Conservation (phyloP, 2,888 invertebrate species). For the Caenorhabditis sp. region DNA sequence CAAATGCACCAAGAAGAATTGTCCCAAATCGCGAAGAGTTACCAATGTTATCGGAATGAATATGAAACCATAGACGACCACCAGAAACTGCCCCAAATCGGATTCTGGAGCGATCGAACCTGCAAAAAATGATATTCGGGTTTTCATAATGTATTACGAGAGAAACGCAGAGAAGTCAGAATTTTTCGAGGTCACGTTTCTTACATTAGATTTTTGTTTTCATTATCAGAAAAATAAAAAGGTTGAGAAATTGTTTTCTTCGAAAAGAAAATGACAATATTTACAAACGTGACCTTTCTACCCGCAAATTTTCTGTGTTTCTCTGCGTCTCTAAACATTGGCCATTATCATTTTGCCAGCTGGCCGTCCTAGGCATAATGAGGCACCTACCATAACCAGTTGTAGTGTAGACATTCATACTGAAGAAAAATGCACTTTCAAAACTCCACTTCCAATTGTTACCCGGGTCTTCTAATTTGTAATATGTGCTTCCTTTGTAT, state of each 20-base stretch:
- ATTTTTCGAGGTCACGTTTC: no score
- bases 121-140: conserved; percentile 5
- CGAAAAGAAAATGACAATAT: no score
- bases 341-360: no score
- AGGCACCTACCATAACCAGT: conserved; percentile 51
- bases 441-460: conserved; percentile 55
- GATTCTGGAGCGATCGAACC: conserved; percentile 52
- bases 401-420: conserved; percentile 55
- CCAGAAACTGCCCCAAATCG: conserved; percentile 32
- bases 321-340: no score
- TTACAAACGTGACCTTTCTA: no score
- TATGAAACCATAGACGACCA: conserved; percentile 47
- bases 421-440: conserved; percentile 51
- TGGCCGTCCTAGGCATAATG: no score
- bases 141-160: no score
- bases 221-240: no score
- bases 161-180: no score
- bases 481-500: conserved; percentile 48
- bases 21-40: conserved; percentile 51
- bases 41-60: conserved; percentile 55
- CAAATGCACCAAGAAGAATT: conserved; percentile 46
- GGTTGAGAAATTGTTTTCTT: no score
- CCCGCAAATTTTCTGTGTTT: no score
- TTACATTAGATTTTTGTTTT: no score
- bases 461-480: conserved; percentile 41